Conservation (phyloP, 2,113 vertebrate genomes). For the Lepisosteus osseus region DNA sequence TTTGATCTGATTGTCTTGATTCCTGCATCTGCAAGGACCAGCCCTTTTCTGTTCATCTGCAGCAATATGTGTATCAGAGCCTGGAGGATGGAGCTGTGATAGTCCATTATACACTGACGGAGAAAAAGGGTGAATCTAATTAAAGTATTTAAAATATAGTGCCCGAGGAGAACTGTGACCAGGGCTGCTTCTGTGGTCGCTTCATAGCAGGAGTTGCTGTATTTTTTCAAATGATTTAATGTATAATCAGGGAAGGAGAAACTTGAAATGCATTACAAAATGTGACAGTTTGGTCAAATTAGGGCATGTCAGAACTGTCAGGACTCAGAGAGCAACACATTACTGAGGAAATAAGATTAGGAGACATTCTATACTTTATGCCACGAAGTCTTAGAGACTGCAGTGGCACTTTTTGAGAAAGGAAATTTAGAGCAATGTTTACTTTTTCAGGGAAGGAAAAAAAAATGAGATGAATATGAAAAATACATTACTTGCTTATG, state of each 20-base stretch:
- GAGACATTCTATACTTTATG: too few species aligned
- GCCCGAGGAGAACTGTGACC: not conserved
- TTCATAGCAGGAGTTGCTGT: not conserved
- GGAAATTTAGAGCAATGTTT: too few species aligned
- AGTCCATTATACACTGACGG: slow-evolving; percentile 3
- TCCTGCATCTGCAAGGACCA: not conserved
- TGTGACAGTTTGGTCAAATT: not conserved
- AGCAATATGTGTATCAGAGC: not conserved
- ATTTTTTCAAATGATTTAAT: not conserved
- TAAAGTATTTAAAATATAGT: not conserved
- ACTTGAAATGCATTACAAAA: not conserved
- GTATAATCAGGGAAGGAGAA: not conserved
- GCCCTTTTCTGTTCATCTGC: not conserved
- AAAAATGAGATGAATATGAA: too few species aligned
- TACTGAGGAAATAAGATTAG: not conserved
- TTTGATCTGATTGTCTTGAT: not conserved
- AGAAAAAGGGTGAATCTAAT: not conserved
- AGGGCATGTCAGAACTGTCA: not conserved
- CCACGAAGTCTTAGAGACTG: not conserved
- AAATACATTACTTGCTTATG: too few species aligned
- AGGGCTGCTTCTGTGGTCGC: not conserved
- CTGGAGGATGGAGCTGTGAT: not conserved
- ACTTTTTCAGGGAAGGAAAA: too few species aligned
- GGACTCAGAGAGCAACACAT: not conserved
- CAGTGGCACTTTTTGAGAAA: not conserved